Evolutionary conservation across 2,888 invertebrate species (phyloP).

Genomic region (Andrena marginata): DNA sequence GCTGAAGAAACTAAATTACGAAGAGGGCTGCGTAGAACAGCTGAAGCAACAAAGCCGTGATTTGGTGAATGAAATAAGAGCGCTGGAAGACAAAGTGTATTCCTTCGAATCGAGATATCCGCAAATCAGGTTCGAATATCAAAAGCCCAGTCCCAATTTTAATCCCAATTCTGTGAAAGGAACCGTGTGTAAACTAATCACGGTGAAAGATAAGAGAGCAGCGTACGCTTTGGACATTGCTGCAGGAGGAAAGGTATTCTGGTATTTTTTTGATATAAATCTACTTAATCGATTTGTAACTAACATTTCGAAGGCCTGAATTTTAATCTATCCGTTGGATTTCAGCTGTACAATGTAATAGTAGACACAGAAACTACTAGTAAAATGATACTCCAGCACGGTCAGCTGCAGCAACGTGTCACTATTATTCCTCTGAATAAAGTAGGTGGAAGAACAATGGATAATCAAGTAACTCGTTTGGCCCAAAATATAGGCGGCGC

Average conservation of each 20-base stretch:
- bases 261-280: conserved; percentile 19
- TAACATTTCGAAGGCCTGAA: conserved; percentile 8
- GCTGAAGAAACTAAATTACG: conserved; percentile 87
- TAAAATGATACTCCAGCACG: conserved; percentile 93
- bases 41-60: conserved; percentile 86
- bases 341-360: conserved; percentile 95
- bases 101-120: conserved; percentile 87
- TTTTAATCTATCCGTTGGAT: conserved; percentile 40
- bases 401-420: conserved; percentile 91
- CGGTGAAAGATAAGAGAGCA: conserved; percentile 89
- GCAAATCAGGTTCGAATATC: conserved; percentile 90
- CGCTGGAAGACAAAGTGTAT: conserved; percentile 87
- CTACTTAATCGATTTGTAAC: conserved; percentile 5
- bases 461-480: conserved; percentile 86
- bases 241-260: conserved; percentile 92
- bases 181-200: conserved; percentile 92
- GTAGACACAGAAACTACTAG: conserved; percentile 95
- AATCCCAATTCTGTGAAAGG: conserved; percentile 90
- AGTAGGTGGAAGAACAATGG: conserved; percentile 89
- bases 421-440: conserved; percentile 97
- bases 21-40: conserved; percentile 87
- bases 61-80: conserved; percentile 87
- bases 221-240: conserved; percentile 94
- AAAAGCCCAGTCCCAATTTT: conserved; percentile 92
- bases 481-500: conserved; percentile 92